Conservation (phyloP, 30 jellyfish, hydroid and myxozoan genomes). For the Mastigias papua region DNA sequence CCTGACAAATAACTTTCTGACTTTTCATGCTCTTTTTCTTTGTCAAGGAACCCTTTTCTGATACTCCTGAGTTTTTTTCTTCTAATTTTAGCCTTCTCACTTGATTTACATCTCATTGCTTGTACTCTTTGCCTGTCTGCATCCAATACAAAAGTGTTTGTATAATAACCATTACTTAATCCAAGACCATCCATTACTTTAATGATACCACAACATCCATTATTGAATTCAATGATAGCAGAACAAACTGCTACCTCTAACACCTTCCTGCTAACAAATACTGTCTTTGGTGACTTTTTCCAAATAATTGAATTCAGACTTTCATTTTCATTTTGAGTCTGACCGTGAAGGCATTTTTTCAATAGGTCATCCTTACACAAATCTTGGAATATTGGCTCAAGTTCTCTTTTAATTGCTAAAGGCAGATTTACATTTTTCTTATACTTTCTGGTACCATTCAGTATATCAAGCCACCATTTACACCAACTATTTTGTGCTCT, state of each 20-base stretch:
- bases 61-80: too few relatives aligned
- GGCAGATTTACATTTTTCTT: neutral
- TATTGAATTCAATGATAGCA: neutral
- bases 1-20: too few relatives aligned
- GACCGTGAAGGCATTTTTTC: too few relatives aligned
- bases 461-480: neutral
- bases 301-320: neutral
- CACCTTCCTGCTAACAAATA: neutral
- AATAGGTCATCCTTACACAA: neutral
- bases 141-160: neutral
- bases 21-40: too few relatives aligned
- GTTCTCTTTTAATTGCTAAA: neutral
- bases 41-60: too few relatives aligned
- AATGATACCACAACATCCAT: neutral
- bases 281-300: neutral
- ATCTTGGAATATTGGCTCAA: neutral
- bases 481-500: neutral
- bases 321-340: neutral
- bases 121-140: too few relatives aligned
- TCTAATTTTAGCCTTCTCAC: too few relatives aligned
- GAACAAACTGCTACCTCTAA: neutral
- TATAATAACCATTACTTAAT: neutral
- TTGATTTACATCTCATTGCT: too few relatives aligned
- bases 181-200: neutral
- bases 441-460: neutral